Evolutionary conservation across 2,888 invertebrate species (phyloP).

Genomic region (Sinopyrophorus schimmeli): DNA sequence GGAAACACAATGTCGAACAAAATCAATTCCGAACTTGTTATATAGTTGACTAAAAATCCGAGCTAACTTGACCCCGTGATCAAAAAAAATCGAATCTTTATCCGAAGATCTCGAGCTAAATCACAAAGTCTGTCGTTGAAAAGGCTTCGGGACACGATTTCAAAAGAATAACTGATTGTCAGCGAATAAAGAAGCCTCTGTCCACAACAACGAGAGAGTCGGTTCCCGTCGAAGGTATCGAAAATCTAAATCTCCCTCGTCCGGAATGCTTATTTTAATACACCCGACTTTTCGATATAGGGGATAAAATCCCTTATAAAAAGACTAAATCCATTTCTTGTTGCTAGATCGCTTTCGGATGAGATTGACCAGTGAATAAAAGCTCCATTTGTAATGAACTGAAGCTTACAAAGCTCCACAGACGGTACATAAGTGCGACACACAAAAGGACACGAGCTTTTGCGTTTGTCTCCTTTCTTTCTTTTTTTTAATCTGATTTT

Average conservation of each 20-base stretch:
- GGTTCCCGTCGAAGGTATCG: conserved; percentile 32
- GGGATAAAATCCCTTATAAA: conserved; percentile 31
- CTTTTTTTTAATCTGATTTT: too few species aligned
- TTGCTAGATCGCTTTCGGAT: conserved; percentile 54
- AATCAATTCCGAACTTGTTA: conserved; percentile 34
- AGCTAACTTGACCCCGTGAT: conserved; percentile 48
- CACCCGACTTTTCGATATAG: conserved; percentile 37
- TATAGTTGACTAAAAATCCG: conserved; percentile 40
- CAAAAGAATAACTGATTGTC: conserved; percentile 54
- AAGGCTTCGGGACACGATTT: conserved; percentile 52
- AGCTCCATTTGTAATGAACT: conserved; percentile 56
- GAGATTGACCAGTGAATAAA: conserved; percentile 55
- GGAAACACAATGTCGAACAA: conserved; percentile 12
- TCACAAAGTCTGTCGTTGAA: conserved; percentile 52
- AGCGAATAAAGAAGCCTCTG: conserved; percentile 46
- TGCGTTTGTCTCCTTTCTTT: conserved; percentile 21
- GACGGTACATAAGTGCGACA: conserved; percentile 40
- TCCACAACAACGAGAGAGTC: conserved; percentile 39
- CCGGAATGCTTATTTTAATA: conserved; percentile 37
- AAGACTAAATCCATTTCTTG: conserved; percentile 51
- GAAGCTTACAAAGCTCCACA: conserved; percentile 46
- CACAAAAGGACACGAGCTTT: conserved; percentile 30
- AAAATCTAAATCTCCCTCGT: conserved; percentile 37
- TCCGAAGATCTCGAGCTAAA: conserved; percentile 48
- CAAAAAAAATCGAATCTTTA: conserved; percentile 49